Base-by-base conservation (phyloP, 2,888 invertebrate genomes). In the Andrena trimmerana region DNA sequence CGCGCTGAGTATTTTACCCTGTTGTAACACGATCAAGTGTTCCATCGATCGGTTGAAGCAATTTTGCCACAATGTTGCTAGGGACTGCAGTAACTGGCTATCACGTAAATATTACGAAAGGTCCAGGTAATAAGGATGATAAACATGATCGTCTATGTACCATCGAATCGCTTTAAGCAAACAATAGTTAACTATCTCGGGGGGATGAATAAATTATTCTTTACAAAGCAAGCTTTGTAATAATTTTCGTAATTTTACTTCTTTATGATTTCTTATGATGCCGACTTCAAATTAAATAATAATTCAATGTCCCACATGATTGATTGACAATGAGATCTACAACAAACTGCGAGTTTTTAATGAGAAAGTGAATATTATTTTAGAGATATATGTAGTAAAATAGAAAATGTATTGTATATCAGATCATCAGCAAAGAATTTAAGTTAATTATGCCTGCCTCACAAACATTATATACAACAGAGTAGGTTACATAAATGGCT, bases 1-100 rank as follows among this genome's bases (percentile, higher is more conserved):
- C 65, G 27, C 54, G 54, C 20, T 13, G 29, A n/a, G 54, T 20
- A 5, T 54, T 65, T 65, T n/a, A 29, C 27, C 63, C 48, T 24
- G 54, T 60, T 67, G 70, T 72, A 72, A 63, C 52, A 63, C 2
- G 24, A 52, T 52, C n/a, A 5, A 20, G 29, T 60, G 50, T 76
- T 67, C 60, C 69, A 77, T 70, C 72, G 52, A 73, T 84, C 33
- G 57, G 33, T 71, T 70, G 24, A 27, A 57, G 62, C 62, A 74
- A 77, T 70, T 77, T 76, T 69, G 65, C 71, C 42, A 69, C 60
- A 24, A 24, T 59, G 48, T 73, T 68, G 62, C 52, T 42, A 57
- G 42, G n/a, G 16, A 27, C 2, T 62, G 52, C 65, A 79, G 36
- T 54, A 62, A 29, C 42, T 54, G 24, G 36, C 52, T 69, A 48